phyloP scores from a whole-genome alignment of 2,113 vertebrate genomes.

The Labeo catla region DNA sequence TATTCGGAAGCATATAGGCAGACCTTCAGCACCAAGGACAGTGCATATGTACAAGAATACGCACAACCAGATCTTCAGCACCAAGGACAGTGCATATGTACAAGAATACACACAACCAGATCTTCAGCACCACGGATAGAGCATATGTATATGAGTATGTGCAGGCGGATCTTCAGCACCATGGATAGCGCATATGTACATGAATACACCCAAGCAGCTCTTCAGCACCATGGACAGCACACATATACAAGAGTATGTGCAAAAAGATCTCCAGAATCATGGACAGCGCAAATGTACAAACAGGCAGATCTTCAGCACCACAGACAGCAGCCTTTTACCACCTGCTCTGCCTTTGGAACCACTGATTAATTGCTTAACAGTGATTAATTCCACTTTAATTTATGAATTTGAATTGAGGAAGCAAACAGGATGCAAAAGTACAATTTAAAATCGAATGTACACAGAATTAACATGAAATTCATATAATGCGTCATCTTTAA shows the following conservation, averaged over 20 bases:
- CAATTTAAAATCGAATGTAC: not conserved
- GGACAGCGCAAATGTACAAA: no score
- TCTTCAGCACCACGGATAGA: not conserved
- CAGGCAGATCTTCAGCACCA: no score
- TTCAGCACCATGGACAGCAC: not conserved
- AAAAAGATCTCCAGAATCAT: no score
- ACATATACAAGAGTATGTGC: no score
- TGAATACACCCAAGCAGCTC: not conserved
- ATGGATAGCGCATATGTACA: not conserved
- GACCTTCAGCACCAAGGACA: not conserved
- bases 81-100: not conserved
- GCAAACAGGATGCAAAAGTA: no score
- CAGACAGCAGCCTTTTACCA: not conserved
- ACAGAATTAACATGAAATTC: not conserved
- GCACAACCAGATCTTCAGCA: not conserved
- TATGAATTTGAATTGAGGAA: not conserved
- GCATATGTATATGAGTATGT: no score
- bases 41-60: not conserved
- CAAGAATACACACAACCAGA: not conserved
- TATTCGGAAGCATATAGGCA: not conserved
- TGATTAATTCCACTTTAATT: not conserved
- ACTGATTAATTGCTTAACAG: not conserved
- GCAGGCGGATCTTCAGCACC: no score
- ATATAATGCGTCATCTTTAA: no score
- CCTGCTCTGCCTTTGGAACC: not conserved